Conservation (phyloP, 2,797 vertebrate species). For the Sebastes oblongus region DNA sequence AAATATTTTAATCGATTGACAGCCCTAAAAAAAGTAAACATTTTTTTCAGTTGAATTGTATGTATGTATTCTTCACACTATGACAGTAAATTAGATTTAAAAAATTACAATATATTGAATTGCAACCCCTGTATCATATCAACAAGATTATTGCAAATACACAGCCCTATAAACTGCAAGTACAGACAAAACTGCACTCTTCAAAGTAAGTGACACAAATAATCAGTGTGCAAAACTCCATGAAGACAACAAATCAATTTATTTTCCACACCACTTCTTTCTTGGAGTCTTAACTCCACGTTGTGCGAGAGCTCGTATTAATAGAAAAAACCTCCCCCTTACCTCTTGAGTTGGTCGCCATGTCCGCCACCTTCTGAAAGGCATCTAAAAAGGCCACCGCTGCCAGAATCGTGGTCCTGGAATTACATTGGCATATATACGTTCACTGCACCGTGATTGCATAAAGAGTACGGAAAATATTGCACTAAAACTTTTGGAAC, state of each 20-base stretch:
- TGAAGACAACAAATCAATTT: rapidly evolving
- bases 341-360: constrained; percentile 98
- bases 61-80: too few species aligned
- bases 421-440: constrained; percentile 34
- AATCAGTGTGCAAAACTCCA: neutral
- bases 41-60: too few species aligned
- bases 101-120: too few species aligned
- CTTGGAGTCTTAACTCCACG: neutral
- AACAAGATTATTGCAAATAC: too few species aligned
- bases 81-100: too few species aligned
- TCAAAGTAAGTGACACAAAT: neutral
- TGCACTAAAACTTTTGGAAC: neutral
- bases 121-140: too few species aligned
- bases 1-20: too few species aligned
- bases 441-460: constrained; percentile 8
- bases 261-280: neutral
- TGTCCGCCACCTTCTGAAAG: constrained; percentile 98
- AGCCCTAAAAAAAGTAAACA: too few species aligned
- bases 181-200: neutral
- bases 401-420: constrained; percentile 95
- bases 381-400: constrained; percentile 95
- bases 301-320: neutral
- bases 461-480: constrained; percentile 21
- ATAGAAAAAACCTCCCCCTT: constrained; percentile 35
- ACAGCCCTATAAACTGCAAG: neutral